Base-by-base conservation (phyloP, 1,140 invertebrate species). In the Drosophila setifemur region DNA sequence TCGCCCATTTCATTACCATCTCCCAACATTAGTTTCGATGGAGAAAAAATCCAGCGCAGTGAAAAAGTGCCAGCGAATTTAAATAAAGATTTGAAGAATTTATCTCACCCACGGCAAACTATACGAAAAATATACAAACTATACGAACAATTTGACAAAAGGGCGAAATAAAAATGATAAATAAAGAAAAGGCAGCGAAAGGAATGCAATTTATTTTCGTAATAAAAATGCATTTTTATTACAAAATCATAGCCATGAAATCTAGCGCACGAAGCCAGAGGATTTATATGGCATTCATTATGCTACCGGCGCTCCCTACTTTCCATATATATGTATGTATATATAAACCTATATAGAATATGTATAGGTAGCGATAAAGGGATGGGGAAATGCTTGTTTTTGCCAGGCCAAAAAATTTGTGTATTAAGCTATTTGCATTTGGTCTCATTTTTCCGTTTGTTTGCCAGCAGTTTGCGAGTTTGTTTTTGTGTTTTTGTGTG, bases 141-240 rank as follows among this genome's bases (percentile, higher is more conserved):
- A 42, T 66, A 39, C 71, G 48, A 70, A 55, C 67, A 64, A 53
- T 48, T 31, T 50, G 45, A 79, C 55, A 70, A 67, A 63, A 29
- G 6, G 16, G 35, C 31, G 12, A 39, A 57, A 42, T 14, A 4
- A 58, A 57, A 45, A 72, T 29, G 11, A 57, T 35, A 48, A 37
- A 58, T 16, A 37, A 33, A 31, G 14, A 44, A 45, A 44, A 21
- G 25, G 44, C 11, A 16, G 18, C 42, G 64, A 58, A 64, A 64
- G 75, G 49, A 83, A 85, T 71, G 79, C 78, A 78, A 78, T 83
- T 78, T 83, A 82, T 81, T 83, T 73, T 66, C 58, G 64, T 45
- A 74, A 63, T 85, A 85, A 83, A 83, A 83, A 50, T 85, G 54
- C 70, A 74, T 74, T 83, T 83, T 85, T 85, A 85, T 85, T 85